Base-by-base conservation (phyloP, 2,888 invertebrate genomes). In the Boloria euphrosyne region DNA sequence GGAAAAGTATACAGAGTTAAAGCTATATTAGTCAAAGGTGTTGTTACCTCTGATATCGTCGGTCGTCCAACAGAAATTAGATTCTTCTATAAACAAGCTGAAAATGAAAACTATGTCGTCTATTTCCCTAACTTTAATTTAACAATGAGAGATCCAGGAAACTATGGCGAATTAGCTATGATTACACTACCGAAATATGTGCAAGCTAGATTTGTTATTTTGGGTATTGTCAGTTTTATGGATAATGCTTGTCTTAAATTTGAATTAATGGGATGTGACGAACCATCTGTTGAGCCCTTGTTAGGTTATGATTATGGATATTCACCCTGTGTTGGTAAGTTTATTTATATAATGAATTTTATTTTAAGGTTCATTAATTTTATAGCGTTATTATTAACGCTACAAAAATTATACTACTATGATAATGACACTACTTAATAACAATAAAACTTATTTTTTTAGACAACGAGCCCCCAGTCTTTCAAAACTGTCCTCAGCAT, bases 121-220 rank as follows among this genome's bases (percentile, higher is more conserved):
- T 98, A 98, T 80, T 98, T 98, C 93, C 98, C 98, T 57, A 98
- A 98, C 82, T 98, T 98, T 84, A 98, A 98, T 84, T 87, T 98
- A 55, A 98, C 98, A 0, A 97, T 97, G 95, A 93, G 98, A 76
- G 98, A 98, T 84, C 98, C 98, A n/a, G 98, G 98, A 78, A 92
- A 98, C 86, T 99, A 98, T 80, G 98, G 98, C 63, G 98, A 98
- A 92, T 89, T 99, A 64, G 98, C 98, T 0, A 98, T 98, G 96
- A 98, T 99, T 72, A 97, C 98, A 0, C 83, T 99, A 62, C 98
- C 98, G 0, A 97, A 98, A 85, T 98, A 97, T 76, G 97, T 99
- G 0, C 96, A 97, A 86, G 98, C 98, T 1, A 94, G 98, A 79
- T 98, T 98, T 82, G 97, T 98, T 10, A 98, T 98, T 79, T 92